Base-by-base conservation (phyloP, 2,797 vertebrate species). In the Hephaestus fuliginosus region DNA sequence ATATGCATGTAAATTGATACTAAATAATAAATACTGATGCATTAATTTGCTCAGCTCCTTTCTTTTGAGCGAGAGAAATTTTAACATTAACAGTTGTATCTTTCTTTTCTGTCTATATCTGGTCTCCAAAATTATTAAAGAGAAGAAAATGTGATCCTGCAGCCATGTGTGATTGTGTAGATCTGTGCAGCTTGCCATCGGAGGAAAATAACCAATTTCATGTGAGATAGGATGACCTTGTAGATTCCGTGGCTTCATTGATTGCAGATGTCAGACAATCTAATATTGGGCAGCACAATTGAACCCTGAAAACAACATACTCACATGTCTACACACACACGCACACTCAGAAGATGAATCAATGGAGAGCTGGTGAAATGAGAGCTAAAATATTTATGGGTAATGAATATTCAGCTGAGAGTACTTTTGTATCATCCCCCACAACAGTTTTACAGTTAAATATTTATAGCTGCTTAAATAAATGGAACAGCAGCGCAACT, bases 371-470 rank as follows among this genome's bases (percentile, higher is more conserved):
- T 79, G 79, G 76, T 87, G 89, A 89, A 93, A 91, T 88, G 86
- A 84, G 69, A 88, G 81, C 78, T 96, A 80, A 95, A 96, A 93
- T 95, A 96, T 96, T 95, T 92, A 95, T 95, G 78, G 71, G 75
- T 80, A 83, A 93, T 95, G 93, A 93, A 95, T 95, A 94, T 95
- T 95, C 90, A 94, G 88, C 83, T 76, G 79, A 90, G 87, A 91
- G 76, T 89, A 83, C 89, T 90, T 90, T 92, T 89, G 88, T 92
- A 88, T 92, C 88, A 86, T 89, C 89, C 82, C 80, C 88, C 81
- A 70, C 78, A 91, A 90, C 88, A 85, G 85, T 91, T 89, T 88
- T 90, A 74, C 78, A 71, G 72, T 91, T 94, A 88, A 94, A 95
- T 95, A 95, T 95, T 94, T 89, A 96, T 92, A 63, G 61, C 67